These are phyloP conservation scores for Calyptommatus sinebrachiatus DNA, from an alignment of 2,113 vertebrate genomes.

Conservation along the genomic window DNA sequence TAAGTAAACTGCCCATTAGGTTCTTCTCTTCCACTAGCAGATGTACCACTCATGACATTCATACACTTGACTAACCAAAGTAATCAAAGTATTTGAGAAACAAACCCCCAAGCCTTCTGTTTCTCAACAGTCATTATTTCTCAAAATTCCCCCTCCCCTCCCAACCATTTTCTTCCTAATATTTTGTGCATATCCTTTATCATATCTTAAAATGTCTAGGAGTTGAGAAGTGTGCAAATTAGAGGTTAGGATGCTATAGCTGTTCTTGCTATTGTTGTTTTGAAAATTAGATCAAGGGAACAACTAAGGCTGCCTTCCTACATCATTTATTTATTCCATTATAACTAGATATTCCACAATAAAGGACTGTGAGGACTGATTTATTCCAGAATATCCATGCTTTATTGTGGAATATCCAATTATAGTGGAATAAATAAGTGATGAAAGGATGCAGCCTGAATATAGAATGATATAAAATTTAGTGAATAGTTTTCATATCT, in stretches of 20 bases:
- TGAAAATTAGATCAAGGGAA: too few species aligned
- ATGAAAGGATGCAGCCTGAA: too few species aligned
- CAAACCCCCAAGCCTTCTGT: neutral
- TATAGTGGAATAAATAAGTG: too few species aligned
- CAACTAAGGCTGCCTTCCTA: too few species aligned
- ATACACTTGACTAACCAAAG: neutral
- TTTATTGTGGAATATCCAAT: too few species aligned
- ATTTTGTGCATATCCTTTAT: neutral
- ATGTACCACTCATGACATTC: neutral
- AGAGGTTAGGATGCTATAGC: neutral
- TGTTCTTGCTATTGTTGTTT: neutral
- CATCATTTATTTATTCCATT: too few species aligned
- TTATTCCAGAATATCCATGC: too few species aligned
- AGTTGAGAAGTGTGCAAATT: neutral
- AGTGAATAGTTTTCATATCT: too few species aligned
- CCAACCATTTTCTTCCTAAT: neutral
- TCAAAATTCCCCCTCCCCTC: neutral
- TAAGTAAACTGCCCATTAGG: neutral
- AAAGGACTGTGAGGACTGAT: too few species aligned
- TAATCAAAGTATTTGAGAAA: neutral
- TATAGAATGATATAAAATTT: too few species aligned
- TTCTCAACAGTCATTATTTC: neutral
- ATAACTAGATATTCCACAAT: too few species aligned
- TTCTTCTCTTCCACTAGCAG: neutral
- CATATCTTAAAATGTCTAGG: neutral